Percentiles rank a stretch among this genome's conserved stretches.
Evolutionary conservation across 1,140 invertebrate genomes (phyloP).

Genomic region (Epicauta chinensis): DNA sequence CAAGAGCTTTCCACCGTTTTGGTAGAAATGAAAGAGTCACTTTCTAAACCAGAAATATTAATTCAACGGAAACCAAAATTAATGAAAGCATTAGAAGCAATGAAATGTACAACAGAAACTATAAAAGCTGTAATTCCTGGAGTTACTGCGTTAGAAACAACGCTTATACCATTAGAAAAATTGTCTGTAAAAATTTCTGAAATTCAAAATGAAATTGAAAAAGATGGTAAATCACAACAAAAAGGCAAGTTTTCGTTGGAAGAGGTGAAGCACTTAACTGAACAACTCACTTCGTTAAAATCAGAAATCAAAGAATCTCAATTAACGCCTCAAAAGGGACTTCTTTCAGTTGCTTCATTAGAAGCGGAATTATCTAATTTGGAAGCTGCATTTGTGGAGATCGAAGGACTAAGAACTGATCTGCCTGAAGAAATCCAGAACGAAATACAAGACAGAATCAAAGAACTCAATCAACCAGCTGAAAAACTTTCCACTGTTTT

Average conservation of each 20-base stretch:
- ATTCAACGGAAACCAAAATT: too few species aligned
- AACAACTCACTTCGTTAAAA: slow-evolving; percentile 8
- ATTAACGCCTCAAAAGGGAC: slow-evolving; percentile 4
- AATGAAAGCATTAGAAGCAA: neutral
- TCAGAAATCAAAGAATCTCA: slow-evolving; percentile 5
- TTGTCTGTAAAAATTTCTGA: slow-evolving; percentile 5
- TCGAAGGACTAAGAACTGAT: neutral
- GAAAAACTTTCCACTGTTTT: slow-evolving; percentile 2
- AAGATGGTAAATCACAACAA: slow-evolving; percentile 3
- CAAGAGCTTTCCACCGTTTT: slow-evolving; percentile 5
- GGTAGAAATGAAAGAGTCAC: slow-evolving; percentile 1
- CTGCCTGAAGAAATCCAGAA: too few species aligned
- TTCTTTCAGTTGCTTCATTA: neutral
- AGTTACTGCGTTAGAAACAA: neutral
- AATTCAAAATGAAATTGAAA: slow-evolving; percentile 2
- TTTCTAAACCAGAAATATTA: too few species aligned
- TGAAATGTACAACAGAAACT: slow-evolving; percentile 3
- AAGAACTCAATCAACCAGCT: slow-evolving; percentile 3
- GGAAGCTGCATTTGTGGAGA: neutral
- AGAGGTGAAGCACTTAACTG: neutral
- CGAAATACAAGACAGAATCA: neutral
- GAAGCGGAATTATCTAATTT: neutral
- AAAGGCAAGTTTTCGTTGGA: neutral
- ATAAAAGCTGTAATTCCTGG: neutral
- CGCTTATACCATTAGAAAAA: neutral